Percentiles rank a stretch among this genome's conserved stretches.
Conservation (phyloP, 2,797 vertebrate species). For the Clangula hyemalis region DNA sequence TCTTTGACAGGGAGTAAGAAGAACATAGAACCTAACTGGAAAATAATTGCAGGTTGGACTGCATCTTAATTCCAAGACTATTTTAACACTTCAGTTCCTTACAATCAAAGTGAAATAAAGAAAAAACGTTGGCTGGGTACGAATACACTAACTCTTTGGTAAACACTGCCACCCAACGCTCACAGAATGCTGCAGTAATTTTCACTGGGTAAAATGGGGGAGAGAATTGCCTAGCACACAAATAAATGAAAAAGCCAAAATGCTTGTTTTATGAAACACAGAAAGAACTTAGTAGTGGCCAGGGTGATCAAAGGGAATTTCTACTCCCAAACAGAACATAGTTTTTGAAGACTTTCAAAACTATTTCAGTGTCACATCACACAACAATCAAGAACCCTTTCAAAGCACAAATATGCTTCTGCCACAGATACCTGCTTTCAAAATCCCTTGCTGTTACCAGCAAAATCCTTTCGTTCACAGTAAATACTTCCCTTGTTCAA, state of each 20-base stretch:
- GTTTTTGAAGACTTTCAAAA: background rate
- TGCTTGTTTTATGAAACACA: background rate
- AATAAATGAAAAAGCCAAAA: background rate
- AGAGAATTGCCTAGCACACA: background rate
- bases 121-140: background rate
- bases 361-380: background rate
- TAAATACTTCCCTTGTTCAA: background rate
- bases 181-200: background rate
- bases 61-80: background rate
- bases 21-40: fast-evolving
- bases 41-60: background rate
- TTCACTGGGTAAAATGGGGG: background rate
- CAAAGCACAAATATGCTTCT: background rate
- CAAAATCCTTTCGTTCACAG: background rate
- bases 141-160: background rate
- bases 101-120: background rate
- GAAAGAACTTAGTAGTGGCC: background rate
- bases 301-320: background rate
- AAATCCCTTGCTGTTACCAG: background rate
- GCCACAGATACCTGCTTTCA: background rate
- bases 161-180: slow-evolving; percentile 12
- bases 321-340: background rate
- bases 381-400: background rate
- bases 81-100: background rate
- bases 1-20: background rate